phyloP scores from a whole-genome alignment of 2,113 vertebrate genomes.

The Lontra canadensis region DNA sequence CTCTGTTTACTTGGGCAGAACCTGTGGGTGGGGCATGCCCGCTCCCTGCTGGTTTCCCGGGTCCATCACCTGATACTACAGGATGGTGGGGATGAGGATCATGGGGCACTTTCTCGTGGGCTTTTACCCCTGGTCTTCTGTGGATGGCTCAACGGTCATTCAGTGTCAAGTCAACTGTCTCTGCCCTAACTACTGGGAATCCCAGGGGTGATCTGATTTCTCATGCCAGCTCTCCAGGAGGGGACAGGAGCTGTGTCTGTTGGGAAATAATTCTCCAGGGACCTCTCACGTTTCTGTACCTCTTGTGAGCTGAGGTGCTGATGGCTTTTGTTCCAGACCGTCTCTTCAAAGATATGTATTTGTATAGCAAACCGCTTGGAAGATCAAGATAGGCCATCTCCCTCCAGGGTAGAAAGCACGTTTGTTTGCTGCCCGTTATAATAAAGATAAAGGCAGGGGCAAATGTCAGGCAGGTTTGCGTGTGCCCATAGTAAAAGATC shows the following conservation, averaged over 20 bases:
- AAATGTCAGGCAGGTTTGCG: background rate
- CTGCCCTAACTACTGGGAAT: background rate
- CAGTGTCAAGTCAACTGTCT: background rate
- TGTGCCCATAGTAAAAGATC: background rate
- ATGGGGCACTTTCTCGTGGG: background rate
- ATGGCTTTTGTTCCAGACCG: background rate
- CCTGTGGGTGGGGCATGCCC: background rate
- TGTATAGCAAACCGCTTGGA: background rate
- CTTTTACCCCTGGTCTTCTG: background rate
- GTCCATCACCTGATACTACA: background rate
- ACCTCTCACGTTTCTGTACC: background rate
- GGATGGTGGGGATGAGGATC: background rate
- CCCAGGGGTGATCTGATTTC: background rate
- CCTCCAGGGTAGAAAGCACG: background rate
- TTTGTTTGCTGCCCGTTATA: background rate
- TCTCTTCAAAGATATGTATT: background rate
- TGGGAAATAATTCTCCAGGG: background rate
- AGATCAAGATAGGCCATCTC: background rate
- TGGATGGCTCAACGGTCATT: background rate
- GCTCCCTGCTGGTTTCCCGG: background rate
- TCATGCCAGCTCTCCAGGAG: background rate
- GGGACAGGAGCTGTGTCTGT: background rate
- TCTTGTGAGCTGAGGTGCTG: background rate
- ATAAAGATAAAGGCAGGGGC: background rate
- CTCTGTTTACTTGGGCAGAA: background rate